A percentile compares a stretch with the other conserved stretches of the same genome.
Conservation (phyloP, 2,797 vertebrate species). For the Myioborus miniatus region DNA sequence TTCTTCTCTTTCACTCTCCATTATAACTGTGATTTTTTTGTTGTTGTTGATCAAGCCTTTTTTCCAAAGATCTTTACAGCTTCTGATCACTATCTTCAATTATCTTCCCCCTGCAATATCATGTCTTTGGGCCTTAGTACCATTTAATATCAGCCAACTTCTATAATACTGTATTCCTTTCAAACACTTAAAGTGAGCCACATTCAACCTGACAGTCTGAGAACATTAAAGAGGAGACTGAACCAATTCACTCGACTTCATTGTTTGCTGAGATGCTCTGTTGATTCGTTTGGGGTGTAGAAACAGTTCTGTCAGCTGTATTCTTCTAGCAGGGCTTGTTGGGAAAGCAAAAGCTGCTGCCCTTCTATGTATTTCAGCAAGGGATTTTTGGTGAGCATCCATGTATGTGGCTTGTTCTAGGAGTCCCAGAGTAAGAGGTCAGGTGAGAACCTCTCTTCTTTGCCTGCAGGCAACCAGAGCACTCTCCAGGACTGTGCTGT, state of each 20-base stretch:
- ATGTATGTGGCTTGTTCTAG: background rate
- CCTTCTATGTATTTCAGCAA: background rate
- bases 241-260: fast-evolving
- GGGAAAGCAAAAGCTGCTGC: background rate
- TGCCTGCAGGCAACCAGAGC: background rate
- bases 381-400: background rate
- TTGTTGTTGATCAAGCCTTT: background rate
- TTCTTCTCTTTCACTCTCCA: background rate
- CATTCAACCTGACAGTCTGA: background rate
- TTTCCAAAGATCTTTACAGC: background rate
- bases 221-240: background rate
- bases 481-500: background rate
- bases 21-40: background rate
- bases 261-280: background rate
- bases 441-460: background rate
- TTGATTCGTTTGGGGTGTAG: background rate
- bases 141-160: background rate
- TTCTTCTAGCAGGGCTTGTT: background rate
- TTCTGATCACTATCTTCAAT: background rate
- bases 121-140: background rate
- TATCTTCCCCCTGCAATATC: background rate
- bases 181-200: background rate
- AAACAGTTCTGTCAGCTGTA: background rate
- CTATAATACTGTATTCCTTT: background rate
- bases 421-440: background rate